Percentiles rank a stretch among this genome's conserved stretches.
Evolutionary conservation across 2,113 vertebrate genomes (phyloP).

Genomic region (Apodemus speciosus): DNA sequence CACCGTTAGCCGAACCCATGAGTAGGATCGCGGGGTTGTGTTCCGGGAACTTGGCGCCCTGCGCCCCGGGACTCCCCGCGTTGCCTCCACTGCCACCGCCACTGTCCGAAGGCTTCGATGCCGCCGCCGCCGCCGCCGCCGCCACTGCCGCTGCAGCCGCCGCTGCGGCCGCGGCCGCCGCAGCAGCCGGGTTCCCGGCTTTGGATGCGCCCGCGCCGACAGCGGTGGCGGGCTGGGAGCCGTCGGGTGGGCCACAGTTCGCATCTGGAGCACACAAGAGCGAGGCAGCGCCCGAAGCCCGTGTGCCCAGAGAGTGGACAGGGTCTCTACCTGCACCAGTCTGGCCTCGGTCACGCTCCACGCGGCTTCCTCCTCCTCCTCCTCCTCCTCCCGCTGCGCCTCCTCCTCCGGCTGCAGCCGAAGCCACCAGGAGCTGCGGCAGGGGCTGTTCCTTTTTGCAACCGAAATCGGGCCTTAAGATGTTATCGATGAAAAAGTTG

Average conservation of each 20-base stretch:
- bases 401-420: slow-evolving; percentile 31
- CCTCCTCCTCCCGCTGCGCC: slow-evolving; percentile 63
- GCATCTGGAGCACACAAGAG: slow-evolving; percentile 91
- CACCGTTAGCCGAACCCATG: slow-evolving; percentile 89
- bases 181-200: slow-evolving; percentile 74
- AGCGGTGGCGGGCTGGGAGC: slow-evolving; percentile 85
- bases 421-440: slow-evolving; percentile 70
- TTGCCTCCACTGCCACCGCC: slow-evolving; percentile 70
- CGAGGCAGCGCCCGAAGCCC: slow-evolving; percentile 87
- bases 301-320: slow-evolving; percentile 88
- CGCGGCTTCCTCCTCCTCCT: slow-evolving; percentile 73
- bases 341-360: slow-evolving; percentile 84
- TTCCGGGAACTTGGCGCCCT: slow-evolving; percentile 89
- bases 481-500: slow-evolving; percentile 98
- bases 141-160: slow-evolving; percentile 78
- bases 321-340: slow-evolving; percentile 90
- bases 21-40: slow-evolving; percentile 90
- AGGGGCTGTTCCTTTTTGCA: slow-evolving; percentile 90
- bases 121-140: slow-evolving; percentile 84
- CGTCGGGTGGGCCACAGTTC: slow-evolving; percentile 90
- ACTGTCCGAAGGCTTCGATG: slow-evolving; percentile 81
- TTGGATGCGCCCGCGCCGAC: slow-evolving; percentile 81
- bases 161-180: slow-evolving; percentile 83
- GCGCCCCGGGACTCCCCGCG: slow-evolving; percentile 84
- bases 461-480: slow-evolving; percentile 96